Base-by-base conservation (phyloP, 2,888 invertebrate species). In the Heliconius sara region DNA sequence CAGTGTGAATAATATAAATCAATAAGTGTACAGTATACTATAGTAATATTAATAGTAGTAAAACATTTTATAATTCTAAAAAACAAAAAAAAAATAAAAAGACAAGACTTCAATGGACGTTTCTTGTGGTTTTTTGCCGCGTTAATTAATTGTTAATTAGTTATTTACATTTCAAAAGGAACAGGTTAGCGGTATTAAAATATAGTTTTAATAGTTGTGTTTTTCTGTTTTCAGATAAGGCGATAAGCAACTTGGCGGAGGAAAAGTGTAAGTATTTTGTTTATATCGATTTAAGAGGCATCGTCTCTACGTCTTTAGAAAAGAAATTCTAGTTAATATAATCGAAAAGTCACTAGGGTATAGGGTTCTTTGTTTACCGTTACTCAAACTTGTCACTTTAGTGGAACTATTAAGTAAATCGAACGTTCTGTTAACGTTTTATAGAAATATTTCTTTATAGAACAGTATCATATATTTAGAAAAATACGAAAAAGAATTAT, bases 171-270 rank as follows among this genome's bases (percentile, higher is more conserved):
- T 25, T 73, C 3, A 57, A 77, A 81, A 73, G 76, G 71, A 78
- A 77, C 78, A 72, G 52, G 77, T 72, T 76, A 60, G 68, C 78
- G 39, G 77, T 67, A 90, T 90, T 90, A 89, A 87, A 87, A 84
- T 89, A 47, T 22, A 52, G 52, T 9, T 52, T 84, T 91, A 92
- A 93, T 92, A 88, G 91, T 82, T 83, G 85, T 85, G 87, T 83
- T 90, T 90, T 89, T 92, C 89, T 91, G 86, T 92, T 92, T 84
- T 22, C 92, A 92, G 93, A 93, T 94, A 84, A 78, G 84, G 84
- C 86, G 90, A 90, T 84, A 84, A 80, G 77, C 82, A 78, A 79
- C 76, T 89, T 88, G 90, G 87, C 7, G 7, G 57, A 67, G 78
- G 74, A 78, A 88, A 90, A 88, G 83, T 83, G 88, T 86, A 84